Evolutionary conservation across 2,797 vertebrate genomes (phyloP).

Genomic region (Dendrocincla tyrannina): DNA sequence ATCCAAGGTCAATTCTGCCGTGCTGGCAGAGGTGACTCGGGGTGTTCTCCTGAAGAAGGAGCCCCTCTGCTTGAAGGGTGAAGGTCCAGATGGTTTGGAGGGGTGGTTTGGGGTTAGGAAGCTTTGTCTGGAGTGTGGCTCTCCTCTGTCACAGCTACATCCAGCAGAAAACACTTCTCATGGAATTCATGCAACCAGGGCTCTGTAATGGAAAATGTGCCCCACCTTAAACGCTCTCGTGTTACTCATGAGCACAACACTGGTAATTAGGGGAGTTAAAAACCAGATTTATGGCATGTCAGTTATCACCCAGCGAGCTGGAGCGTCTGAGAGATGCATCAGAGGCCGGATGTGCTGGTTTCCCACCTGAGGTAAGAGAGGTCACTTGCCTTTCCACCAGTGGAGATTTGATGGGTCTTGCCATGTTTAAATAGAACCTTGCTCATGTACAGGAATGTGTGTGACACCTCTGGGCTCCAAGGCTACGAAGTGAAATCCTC

Average conservation of each 20-base stretch:
- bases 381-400: background rate
- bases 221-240: conserved; percentile 64
- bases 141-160: conserved; percentile 19
- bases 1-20: background rate
- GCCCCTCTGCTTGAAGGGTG: background rate
- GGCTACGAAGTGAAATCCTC: background rate
- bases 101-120: background rate
- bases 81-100: background rate
- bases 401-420: background rate
- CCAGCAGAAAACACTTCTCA: conserved; percentile 50
- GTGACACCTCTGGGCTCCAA: background rate
- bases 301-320: background rate
- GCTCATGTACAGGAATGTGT: accelerated
- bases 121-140: background rate
- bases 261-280: conserved; percentile 66
- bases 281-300: conserved; percentile 60
- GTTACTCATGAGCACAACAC: conserved; percentile 66
- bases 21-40: accelerated
- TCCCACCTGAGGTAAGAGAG: conserved; percentile 40
- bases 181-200: conserved; percentile 33
- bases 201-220: conserved; percentile 62
- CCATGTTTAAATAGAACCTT: background rate
- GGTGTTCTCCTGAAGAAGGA: background rate
- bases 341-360: conserved; percentile 31
- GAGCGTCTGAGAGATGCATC: conserved; percentile 29